Base-by-base conservation (phyloP, 2,797 vertebrate species). In the Fringilla coelebs region DNA sequence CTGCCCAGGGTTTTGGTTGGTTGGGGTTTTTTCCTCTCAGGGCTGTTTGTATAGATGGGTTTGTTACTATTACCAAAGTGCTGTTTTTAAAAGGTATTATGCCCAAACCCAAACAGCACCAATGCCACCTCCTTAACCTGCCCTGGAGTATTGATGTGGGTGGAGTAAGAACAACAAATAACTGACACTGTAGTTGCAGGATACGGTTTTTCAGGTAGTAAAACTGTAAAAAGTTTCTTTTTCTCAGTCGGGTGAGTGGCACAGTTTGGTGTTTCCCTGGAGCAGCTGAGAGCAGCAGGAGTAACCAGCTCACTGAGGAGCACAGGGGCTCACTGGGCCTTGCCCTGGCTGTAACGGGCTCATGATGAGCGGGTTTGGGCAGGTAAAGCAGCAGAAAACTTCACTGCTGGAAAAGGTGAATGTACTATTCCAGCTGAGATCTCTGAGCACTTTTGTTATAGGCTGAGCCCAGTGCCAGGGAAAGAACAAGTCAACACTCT, bases 361-460 rank as follows among this genome's bases (percentile, higher is more conserved):
- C 0, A 0, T 17, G 31, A 8, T 22, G 55, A 40, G 43, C 58
- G 4, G 3, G 16, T 78, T 78, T 0, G 10, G 51, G 51, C 63
- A 70, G 41, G 10, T 57, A 46, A 38, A 92, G 60, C 61, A 74
- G 45, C 51, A 52, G 67, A 1, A 72, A 41, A 5, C 34, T 45
- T 74, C 4, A 1, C 24, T 13, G 24, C 28, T 46, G 46, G 34
- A 34, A 32, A 49, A 68, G 43, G 54, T 80, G 45, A 49, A 10
- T 11, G 7, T 60, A 22, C 49, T 46, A 25, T 88, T 51, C 28
- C 46, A 17, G 49, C 52, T 77, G 17, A 46, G 46, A 5, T 40
- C 67, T 46, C 74, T 29, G 62, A 72, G 36, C 1, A 0, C 31
- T 71, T 51, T 9, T 43, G 32, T 38, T 2, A 0, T 6, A 34